Evolutionary conservation across 2,888 invertebrate species (phyloP).

Genomic region (Quadroppia sp.): DNA sequence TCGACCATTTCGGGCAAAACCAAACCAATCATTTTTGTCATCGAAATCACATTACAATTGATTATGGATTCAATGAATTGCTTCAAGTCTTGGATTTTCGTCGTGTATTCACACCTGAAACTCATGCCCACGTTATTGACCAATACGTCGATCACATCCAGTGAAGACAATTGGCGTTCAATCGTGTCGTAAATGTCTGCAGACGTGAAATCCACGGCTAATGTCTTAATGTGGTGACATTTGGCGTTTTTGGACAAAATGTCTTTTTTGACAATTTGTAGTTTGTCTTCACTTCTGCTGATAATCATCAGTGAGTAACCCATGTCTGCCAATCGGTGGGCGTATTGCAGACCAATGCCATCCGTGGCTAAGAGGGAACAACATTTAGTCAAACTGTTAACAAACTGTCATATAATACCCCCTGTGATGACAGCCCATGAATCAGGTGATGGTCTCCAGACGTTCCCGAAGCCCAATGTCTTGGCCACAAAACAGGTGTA

Average conservation of each 20-base stretch:
- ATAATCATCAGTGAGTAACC: slow-evolving; percentile 75
- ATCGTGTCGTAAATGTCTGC: slow-evolving; percentile 39
- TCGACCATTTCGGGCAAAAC: slow-evolving; percentile 71
- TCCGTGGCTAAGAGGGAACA: slow-evolving; percentile 63
- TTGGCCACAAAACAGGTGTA: slow-evolving; percentile 38
- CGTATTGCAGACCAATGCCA: slow-evolving; percentile 84
- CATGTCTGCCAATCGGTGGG: slow-evolving; percentile 69
- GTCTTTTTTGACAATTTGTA: slow-evolving; percentile 58
- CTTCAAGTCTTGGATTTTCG: slow-evolving; percentile 63
- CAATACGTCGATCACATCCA: slow-evolving; percentile 42
- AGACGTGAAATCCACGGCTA: slow-evolving; percentile 40
- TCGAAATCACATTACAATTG: slow-evolving; percentile 78
- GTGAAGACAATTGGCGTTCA: slow-evolving; percentile 20
- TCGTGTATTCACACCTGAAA: slow-evolving; percentile 74
- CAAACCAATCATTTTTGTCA: slow-evolving; percentile 74
- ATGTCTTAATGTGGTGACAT: slow-evolving; percentile 35
- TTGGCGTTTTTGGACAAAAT: slow-evolving; percentile 26
- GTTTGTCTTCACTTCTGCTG: slow-evolving; percentile 69
- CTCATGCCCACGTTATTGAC: slow-evolving; percentile 80
- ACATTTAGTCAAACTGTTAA: not conserved
- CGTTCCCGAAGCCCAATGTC: slow-evolving; percentile 37
- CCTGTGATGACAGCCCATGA: slow-evolving; percentile 68
- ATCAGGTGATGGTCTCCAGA: slow-evolving; percentile 29
- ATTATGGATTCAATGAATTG: slow-evolving; percentile 70
- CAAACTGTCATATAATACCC: slow-evolving; percentile 25